phyloP scores from a whole-genome alignment of 2,797 vertebrate genomes.

The Sciurus carolinensis region DNA sequence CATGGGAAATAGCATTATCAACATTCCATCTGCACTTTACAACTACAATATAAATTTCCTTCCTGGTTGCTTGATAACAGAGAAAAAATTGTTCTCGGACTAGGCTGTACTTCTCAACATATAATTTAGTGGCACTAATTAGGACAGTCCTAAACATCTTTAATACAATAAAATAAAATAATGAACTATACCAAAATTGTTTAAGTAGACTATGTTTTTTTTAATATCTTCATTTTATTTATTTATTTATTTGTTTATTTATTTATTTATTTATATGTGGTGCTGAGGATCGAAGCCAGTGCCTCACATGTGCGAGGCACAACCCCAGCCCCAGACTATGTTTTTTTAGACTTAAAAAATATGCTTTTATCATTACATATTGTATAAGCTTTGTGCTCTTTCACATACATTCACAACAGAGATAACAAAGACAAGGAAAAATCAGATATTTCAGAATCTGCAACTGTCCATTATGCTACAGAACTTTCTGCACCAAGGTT shows the following conservation, averaged over 20 bases:
- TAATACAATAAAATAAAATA: conserved; percentile 33
- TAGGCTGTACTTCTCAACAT: conserved; percentile 54
- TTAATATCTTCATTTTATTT: too few relatives aligned
- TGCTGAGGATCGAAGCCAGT: too few relatives aligned
- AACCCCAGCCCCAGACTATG: too few relatives aligned
- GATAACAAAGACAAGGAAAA: not conserved
- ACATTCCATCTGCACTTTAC: conserved; percentile 41
- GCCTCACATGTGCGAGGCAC: too few relatives aligned
- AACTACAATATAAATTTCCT: conserved; percentile 59
- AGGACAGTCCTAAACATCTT: conserved; percentile 12
- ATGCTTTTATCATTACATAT: not conserved
- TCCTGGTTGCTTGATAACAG: conserved; percentile 58
- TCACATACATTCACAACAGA: not conserved
- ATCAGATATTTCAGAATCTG: not conserved
- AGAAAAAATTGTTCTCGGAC: not conserved
- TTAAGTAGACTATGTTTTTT: not conserved
- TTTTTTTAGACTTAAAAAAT: not conserved
- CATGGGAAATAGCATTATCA: conserved; percentile 59
- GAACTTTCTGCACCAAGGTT: conserved; percentile 28
- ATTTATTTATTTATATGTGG: too few relatives aligned
- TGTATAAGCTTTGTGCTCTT: not conserved
- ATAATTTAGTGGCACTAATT: conserved; percentile 63
- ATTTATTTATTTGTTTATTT: too few relatives aligned
- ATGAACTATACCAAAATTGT: conserved; percentile 8
- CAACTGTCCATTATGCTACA: conserved; percentile 2